A percentile compares a stretch with the other conserved stretches of the same genome.
Conservation (phyloP, 2,888 invertebrate species). For the Helleia helle region DNA sequence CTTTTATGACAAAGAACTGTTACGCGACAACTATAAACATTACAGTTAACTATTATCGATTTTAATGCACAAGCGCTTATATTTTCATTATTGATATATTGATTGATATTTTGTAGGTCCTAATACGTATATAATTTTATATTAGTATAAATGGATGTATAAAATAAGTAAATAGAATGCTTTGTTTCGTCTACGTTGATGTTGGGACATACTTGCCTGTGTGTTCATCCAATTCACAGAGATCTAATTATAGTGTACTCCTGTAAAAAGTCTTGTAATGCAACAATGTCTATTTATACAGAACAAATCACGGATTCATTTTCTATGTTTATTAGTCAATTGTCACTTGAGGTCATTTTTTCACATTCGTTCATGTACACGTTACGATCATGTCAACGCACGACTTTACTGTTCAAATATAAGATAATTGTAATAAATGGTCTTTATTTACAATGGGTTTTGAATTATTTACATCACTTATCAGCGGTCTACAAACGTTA, state of each 20-base stretch:
- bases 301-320: slow-evolving; percentile 52
- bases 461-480: slow-evolving; percentile 64
- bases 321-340: slow-evolving; percentile 36
- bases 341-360: slow-evolving; percentile 59
- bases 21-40: background rate
- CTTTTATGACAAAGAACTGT: slow-evolving; percentile 57
- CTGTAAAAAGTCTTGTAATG: slow-evolving; percentile 39
- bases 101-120: too few relatives aligned
- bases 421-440: slow-evolving; percentile 33
- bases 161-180: slow-evolving; percentile 1
- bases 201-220: slow-evolving; percentile 62
- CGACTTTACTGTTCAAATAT: slow-evolving; percentile 24
- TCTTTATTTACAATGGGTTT: slow-evolving; percentile 51
- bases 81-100: too few relatives aligned
- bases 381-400: slow-evolving; percentile 47
- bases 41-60: too few relatives aligned
- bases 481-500: slow-evolving; percentile 57
- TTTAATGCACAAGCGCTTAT: too few relatives aligned
- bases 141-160: background rate
- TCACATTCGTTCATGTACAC: slow-evolving; percentile 41
- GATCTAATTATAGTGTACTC: slow-evolving; percentile 52
- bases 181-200: slow-evolving; percentile 19
- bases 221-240: slow-evolving; percentile 67
- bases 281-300: slow-evolving; percentile 34
- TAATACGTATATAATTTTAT: background rate